Evolutionary conservation across 2,113 vertebrate species (phyloP), one percentile per base, ranked within the genome.

Genomic region (Anhinga rufa): DNA sequence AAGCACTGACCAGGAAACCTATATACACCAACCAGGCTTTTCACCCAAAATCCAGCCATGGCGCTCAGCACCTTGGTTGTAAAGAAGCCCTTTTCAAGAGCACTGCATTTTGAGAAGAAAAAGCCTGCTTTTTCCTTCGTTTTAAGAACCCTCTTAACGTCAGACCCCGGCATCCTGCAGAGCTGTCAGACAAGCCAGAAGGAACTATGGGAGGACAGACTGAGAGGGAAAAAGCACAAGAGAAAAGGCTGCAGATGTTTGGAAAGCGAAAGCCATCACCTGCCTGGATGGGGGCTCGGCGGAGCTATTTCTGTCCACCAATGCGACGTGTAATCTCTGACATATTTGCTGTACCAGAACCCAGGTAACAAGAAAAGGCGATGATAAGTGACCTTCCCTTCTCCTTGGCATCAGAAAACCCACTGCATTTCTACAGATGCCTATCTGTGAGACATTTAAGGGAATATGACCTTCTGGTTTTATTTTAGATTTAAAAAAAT

Each of bases 301-400:
- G 34, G 64, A 71, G 91, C 65, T 46, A 25, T 16, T 48, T 17
- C 83, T n/a, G 71, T 2, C 42, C 61, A 8, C 4, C 17, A 9
- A 0, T 0, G 32, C 5, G 34, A 38, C 2, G 8, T 6, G 9
- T 2, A 5, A 13, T 6, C 44, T 14, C 1, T 5, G 79, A 62
- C 52, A 32, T 5, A 4, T 7, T 3, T 40, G 26, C 91, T 54
- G 42, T 5, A 9, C 22, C 74, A n/a, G 49, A 29, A 16, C 21
- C 44, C 80, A 26, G 64, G 38, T 12, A 44, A 42, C 49, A 19
- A 28, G 62, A 28, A 8, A 9, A 22, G 88, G 55, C 62, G 38
- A 16, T 6, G 8, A 19, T 1, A 8, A 29, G 44, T 34, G 57
- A 61, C 66, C 62, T 72, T 38, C 76, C 66, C 54, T 20, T 20